A percentile compares a stretch with the other conserved stretches of the same genome.
These are phyloP conservation scores for Halisarca cf. caerulea DNA, from an alignment of 37 sponge, comb jelly and placozoan species.

Conservation along the genomic window DNA sequence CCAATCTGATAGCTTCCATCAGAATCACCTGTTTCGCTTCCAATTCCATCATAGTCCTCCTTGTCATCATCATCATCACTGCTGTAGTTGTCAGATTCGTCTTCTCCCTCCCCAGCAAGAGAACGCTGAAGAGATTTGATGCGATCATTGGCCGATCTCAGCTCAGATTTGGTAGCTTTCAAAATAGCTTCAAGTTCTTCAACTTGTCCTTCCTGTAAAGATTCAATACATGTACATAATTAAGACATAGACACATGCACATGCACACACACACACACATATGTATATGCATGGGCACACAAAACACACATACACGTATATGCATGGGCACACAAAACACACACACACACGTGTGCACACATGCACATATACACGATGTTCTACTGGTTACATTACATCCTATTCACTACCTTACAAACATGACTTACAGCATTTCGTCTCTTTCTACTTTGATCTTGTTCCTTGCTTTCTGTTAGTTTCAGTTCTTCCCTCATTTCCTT, in stretches of 20 bases:
- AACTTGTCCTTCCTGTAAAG: constrained; percentile 60
- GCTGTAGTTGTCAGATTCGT: constrained; percentile 28
- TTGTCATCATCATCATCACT: constrained; percentile 39
- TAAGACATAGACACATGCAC: background rate
- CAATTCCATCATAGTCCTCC: constrained; percentile 13
- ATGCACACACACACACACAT: no score
- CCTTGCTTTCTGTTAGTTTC: constrained; percentile 69
- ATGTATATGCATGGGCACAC: no score
- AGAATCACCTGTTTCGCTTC: background rate
- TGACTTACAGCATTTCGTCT: constrained; percentile 58
- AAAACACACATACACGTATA: no score
- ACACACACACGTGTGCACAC: no score
- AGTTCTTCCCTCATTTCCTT: constrained; percentile 66
- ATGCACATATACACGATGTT: no score
- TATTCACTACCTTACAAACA: no score
- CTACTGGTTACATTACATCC: no score
- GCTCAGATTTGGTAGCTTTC: constrained; percentile 46
- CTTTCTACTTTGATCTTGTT: constrained; percentile 72
- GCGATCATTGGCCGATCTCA: constrained; percentile 74
- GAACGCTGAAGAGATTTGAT: constrained; percentile 72
- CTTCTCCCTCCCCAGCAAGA: constrained; percentile 51
- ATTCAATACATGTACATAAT: background rate
- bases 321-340: no score
- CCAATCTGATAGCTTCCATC: constrained; percentile 18
- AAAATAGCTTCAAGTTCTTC: constrained; percentile 66